Percentiles rank a stretch among this genome's conserved stretches.
phyloP scores from a whole-genome alignment of 2,888 invertebrate genomes.

The Mythimna loreyi region DNA sequence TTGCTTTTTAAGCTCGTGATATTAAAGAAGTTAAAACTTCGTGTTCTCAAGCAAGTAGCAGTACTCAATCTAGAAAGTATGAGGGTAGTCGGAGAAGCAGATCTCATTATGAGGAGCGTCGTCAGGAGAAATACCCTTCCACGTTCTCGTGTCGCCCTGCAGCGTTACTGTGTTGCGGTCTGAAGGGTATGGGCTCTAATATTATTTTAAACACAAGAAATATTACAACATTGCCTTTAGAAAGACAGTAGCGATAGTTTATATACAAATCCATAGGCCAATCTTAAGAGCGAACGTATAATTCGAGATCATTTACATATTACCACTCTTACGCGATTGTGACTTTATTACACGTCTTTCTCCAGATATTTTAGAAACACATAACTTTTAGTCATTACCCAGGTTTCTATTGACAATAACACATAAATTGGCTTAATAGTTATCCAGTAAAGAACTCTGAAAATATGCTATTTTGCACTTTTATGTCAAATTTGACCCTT shows the following conservation, averaged over 20 bases:
- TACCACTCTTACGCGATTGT: too few species aligned
- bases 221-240: not conserved
- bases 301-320: too few species aligned
- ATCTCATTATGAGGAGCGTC: not conserved
- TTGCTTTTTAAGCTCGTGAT: not conserved
- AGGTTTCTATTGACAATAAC: too few species aligned
- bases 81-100: not conserved
- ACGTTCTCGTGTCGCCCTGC: not conserved
- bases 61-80: not conserved
- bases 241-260: not conserved
- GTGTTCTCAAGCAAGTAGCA: not conserved
- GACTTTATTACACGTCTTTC: too few species aligned
- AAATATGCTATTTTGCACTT: too few species aligned
- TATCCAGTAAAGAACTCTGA: too few species aligned
- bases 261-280: not conserved
- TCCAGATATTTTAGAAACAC: too few species aligned
- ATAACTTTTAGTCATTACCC: too few species aligned
- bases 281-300: too few species aligned
- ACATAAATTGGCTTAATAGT: too few species aligned
- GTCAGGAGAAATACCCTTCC: too few species aligned
- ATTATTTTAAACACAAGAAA: not conserved
- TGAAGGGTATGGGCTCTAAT: not conserved
- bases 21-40: not conserved
- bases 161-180: conserved; percentile 7
- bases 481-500: too few species aligned